Evolutionary conservation across 2,113 vertebrate species (phyloP).

Genomic region (Crotalus tigris): DNA sequence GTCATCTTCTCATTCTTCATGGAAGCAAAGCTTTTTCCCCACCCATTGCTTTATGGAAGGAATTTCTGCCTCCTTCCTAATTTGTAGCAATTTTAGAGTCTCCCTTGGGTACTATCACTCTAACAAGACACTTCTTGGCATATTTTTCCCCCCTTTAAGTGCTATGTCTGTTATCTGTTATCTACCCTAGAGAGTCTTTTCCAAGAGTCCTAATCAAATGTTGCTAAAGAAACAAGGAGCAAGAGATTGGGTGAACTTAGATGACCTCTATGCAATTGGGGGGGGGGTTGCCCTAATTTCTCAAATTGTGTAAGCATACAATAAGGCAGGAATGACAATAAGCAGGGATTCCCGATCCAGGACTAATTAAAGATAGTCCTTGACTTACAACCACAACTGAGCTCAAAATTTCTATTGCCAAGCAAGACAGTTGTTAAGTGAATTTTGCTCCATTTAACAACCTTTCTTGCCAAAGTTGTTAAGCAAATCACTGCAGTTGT

Average conservation of each 20-base stretch:
- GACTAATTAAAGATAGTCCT: background rate
- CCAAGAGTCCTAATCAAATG: constrained; percentile 2
- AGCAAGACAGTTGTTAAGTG: background rate
- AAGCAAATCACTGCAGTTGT: background rate
- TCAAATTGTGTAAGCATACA: background rate
- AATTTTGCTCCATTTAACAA: background rate
- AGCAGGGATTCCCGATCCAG: background rate
- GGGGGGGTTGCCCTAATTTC: background rate
- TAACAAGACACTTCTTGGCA: constrained; percentile 23
- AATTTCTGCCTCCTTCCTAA: constrained; percentile 23
- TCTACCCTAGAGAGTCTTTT: background rate
- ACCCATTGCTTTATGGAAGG: background rate
- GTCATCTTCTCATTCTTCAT: fast-evolving
- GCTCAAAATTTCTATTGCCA: background rate
- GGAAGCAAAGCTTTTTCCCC: background rate
- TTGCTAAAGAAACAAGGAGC: constrained; percentile 33
- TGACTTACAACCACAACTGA: background rate
- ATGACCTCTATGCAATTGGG: background rate
- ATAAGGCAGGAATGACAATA: background rate
- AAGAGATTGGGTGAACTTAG: background rate
- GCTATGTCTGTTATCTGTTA: constrained; percentile 43
- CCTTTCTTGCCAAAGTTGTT: background rate
- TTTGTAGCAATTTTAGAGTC: background rate
- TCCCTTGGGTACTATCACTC: constrained; percentile 10
- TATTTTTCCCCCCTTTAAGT: constrained; percentile 17